These are phyloP conservation scores for Lepisosteus oculatus DNA, from an alignment of 2,113 vertebrate species.

Conservation along the genomic window DNA sequence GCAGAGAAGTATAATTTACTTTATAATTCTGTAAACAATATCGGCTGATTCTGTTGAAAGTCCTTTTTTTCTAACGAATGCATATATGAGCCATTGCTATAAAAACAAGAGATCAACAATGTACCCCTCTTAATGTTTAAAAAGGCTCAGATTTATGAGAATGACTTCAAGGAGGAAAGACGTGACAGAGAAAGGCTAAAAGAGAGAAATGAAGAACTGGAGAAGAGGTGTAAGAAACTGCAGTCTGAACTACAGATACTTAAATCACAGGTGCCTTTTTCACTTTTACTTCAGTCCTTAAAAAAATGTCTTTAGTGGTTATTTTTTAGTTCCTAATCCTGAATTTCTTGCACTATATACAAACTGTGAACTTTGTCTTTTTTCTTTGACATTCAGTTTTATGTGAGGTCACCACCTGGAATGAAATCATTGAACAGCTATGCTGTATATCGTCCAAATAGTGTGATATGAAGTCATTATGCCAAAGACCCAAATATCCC, in stretches of 20 bases:
- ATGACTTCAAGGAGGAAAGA: slow-evolving; percentile 69
- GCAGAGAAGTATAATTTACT: too few species aligned
- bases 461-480: slow-evolving; percentile 38
- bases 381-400: slow-evolving; percentile 35
- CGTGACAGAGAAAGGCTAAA: slow-evolving; percentile 63
- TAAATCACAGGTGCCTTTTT: slow-evolving; percentile 50
- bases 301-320: not conserved
- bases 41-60: too few species aligned
- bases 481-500: slow-evolving; percentile 24
- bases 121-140: not conserved
- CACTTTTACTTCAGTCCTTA: slow-evolving; percentile 8
- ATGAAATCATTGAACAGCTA: slow-evolving; percentile 57
- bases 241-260: slow-evolving; percentile 50
- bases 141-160: slow-evolving; percentile 68
- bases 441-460: slow-evolving; percentile 35
- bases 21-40: too few species aligned
- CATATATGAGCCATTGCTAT: too few species aligned
- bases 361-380: not conserved
- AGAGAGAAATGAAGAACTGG: slow-evolving; percentile 60
- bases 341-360: not conserved
- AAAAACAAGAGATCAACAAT: too few species aligned
- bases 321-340: not conserved
- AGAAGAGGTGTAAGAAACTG: slow-evolving; percentile 11
- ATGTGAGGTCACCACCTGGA: slow-evolving; percentile 45
- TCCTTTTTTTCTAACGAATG: too few species aligned